Percentiles rank a stretch among this genome's conserved stretches.
These are phyloP conservation scores for Microtus richardsoni DNA, from an alignment of 2,113 vertebrate species.

Conservation along the genomic window DNA sequence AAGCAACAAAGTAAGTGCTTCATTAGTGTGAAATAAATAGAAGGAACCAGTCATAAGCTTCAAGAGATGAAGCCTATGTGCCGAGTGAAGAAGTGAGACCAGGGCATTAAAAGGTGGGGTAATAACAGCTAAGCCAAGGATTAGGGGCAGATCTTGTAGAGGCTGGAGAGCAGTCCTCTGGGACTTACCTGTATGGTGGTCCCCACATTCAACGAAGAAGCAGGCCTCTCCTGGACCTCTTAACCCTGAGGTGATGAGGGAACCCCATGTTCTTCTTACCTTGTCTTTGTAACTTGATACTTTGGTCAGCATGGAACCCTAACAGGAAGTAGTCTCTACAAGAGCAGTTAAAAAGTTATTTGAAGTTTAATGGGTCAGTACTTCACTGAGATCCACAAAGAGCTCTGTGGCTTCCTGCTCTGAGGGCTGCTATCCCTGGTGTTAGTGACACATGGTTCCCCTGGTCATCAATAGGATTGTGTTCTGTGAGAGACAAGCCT, in stretches of 20 bases:
- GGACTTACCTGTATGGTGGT: background rate
- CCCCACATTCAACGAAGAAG: background rate
- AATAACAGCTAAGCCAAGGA: background rate
- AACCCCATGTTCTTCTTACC: background rate
- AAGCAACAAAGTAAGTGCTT: background rate
- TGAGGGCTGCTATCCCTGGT: background rate
- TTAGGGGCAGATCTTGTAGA: background rate
- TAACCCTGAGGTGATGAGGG: background rate
- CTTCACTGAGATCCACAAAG: background rate
- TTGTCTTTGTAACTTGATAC: conserved; percentile 26
- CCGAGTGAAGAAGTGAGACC: background rate
- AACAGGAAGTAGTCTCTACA: background rate
- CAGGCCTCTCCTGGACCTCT: background rate
- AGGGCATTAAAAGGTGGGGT: background rate
- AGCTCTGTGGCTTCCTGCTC: background rate
- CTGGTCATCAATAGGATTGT: conserved; percentile 54
- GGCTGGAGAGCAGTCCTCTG: background rate
- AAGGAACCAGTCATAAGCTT: background rate
- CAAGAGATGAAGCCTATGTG: background rate
- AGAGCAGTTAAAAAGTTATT: background rate
- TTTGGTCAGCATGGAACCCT: background rate
- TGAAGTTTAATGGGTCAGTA: background rate
- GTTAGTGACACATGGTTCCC: background rate
- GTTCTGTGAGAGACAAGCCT: conserved; percentile 53
- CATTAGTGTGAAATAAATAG: background rate